Conservation (phyloP, 2,888 invertebrate genomes). For the Zygothrica quintamaculata region DNA sequence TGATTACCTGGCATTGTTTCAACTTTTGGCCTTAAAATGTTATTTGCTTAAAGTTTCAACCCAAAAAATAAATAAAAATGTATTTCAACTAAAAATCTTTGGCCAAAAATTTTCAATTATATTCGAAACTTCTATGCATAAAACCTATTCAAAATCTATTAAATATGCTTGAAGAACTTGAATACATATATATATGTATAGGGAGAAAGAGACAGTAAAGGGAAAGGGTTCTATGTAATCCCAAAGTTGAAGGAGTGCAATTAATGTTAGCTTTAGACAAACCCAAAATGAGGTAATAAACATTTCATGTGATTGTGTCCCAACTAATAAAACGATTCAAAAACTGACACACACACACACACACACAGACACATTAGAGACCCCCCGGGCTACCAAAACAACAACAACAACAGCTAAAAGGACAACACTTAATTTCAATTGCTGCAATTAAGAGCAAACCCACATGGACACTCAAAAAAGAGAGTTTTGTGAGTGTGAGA, state of each 20-base stretch:
- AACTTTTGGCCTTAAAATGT: conserved; percentile 13
- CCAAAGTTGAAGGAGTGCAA: conserved; percentile 12
- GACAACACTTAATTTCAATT: conserved; percentile 78
- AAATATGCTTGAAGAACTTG: too few species aligned
- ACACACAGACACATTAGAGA: conserved; percentile 21
- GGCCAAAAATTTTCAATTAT: conserved; percentile 22
- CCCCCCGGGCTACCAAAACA: conserved; percentile 16
- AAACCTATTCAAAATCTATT: conserved; percentile 55
- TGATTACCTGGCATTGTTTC: conserved; percentile 44
- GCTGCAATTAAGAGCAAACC: conserved; percentile 71
- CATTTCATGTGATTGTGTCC: conserved; percentile 45
- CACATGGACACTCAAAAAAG: conserved; percentile 40
- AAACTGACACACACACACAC: conserved; percentile 9
- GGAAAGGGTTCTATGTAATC: too few species aligned
- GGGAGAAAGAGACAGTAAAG: too few species aligned
- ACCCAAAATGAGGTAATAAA: conserved; percentile 57
- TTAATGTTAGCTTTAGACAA: not conserved
- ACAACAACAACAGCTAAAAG: conserved; percentile 45
- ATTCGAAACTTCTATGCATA: too few species aligned
- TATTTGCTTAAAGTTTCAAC: conserved; percentile 6
- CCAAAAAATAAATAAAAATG: too few species aligned
- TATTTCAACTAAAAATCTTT: conserved; percentile 26
- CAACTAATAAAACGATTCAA: conserved; percentile 53
- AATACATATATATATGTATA: too few species aligned
- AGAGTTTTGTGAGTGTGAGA: conserved; percentile 9